A percentile compares a stretch with the other conserved stretches of the same genome.
phyloP scores from a whole-genome alignment of 1,140 invertebrate species.

The Drosophila seguyi region DNA sequence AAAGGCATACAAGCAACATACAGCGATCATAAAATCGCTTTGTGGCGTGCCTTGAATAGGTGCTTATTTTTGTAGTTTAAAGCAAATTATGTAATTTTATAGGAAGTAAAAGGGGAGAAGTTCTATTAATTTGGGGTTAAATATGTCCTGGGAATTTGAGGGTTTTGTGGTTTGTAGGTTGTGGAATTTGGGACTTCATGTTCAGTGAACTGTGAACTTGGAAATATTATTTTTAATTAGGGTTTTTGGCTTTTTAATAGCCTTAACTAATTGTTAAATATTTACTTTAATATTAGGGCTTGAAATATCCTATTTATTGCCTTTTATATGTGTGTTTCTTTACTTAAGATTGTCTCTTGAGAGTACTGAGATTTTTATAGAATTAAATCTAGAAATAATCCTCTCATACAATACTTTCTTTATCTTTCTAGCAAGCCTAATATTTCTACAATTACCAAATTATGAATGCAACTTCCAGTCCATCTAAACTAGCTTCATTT shows the following conservation, averaged over 20 bases:
- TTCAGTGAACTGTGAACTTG: too few relatives aligned
- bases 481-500: background rate
- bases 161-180: too few relatives aligned
- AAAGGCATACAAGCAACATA: background rate
- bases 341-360: background rate
- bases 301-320: too few relatives aligned
- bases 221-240: too few relatives aligned
- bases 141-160: background rate
- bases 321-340: too few relatives aligned
- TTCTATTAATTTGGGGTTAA: background rate
- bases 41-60: constrained; percentile 26
- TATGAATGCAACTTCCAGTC: background rate
- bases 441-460: background rate
- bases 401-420: too few relatives aligned
- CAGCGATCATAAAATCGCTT: constrained; percentile 35
- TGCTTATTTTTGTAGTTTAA: background rate
- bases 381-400: background rate
- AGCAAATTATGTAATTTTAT: background rate
- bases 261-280: too few relatives aligned
- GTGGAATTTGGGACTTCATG: too few relatives aligned
- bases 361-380: background rate
- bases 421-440: background rate
- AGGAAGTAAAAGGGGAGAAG: background rate
- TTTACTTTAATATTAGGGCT: too few relatives aligned
- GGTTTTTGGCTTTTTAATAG: too few relatives aligned